Percentiles rank a stretch among this genome's conserved stretches.
phyloP scores from a whole-genome alignment of 2,888 invertebrate genomes.

The Parapristionchus giblindavisi region DNA sequence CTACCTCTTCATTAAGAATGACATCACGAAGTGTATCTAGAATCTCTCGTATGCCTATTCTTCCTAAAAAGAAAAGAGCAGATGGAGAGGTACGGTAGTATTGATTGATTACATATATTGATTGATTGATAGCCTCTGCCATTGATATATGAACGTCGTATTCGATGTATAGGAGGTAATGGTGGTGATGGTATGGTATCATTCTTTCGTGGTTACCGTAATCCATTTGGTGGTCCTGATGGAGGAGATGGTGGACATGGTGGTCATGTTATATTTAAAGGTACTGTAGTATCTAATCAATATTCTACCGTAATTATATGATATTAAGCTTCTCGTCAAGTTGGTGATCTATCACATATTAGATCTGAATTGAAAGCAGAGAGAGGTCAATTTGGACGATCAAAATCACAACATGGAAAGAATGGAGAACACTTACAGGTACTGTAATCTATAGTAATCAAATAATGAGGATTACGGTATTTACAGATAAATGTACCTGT shows the following conservation, averaged over 20 bases:
- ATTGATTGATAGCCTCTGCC: slow-evolving; percentile 45
- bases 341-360: slow-evolving; percentile 60
- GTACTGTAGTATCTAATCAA: slow-evolving; percentile 21
- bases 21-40: slow-evolving; percentile 15
- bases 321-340: slow-evolving; percentile 10
- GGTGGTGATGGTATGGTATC: slow-evolving; percentile 93
- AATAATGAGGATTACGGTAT: not conserved
- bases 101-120: not conserved
- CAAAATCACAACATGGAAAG: slow-evolving; percentile 57
- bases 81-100: slow-evolving; percentile 49
- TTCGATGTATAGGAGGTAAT: slow-evolving; percentile 79
- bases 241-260: slow-evolving; percentile 92
- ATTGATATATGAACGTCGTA: slow-evolving; percentile 62
- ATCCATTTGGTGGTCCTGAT: slow-evolving; percentile 90
- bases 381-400: slow-evolving; percentile 60
- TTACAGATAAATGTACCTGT: slow-evolving; percentile 45
- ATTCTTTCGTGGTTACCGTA: slow-evolving; percentile 81
- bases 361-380: slow-evolving; percentile 49
- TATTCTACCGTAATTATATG: too few relatives aligned
- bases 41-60: slow-evolving; percentile 45
- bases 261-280: slow-evolving; percentile 63
- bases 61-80: slow-evolving; percentile 50
- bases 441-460: not conserved
- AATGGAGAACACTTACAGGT: slow-evolving; percentile 49
- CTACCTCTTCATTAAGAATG: too few relatives aligned